Conservation (phyloP, 53 echinoderm and acorn worm species). For the Henricia sp. region DNA sequence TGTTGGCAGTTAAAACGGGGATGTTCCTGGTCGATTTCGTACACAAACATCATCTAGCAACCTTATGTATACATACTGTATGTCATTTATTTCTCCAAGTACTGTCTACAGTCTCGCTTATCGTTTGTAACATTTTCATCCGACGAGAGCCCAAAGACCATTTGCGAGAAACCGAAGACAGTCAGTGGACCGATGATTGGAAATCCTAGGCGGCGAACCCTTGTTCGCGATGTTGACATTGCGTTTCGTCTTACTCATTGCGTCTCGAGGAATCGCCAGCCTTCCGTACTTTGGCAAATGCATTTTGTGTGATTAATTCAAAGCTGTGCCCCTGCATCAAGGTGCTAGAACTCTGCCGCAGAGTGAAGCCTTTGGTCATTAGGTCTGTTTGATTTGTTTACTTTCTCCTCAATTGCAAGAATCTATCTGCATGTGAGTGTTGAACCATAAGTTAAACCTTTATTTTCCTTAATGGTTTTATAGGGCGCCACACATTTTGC, state of each 20-base stretch:
- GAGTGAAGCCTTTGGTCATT: neutral
- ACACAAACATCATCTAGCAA: too few relatives aligned
- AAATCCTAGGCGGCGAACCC: neutral
- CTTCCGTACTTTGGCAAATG: conserved; percentile 10
- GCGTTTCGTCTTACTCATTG: conserved; percentile 17
- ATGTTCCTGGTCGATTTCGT: too few relatives aligned
- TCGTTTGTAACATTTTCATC: too few relatives aligned
- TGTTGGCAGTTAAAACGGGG: too few relatives aligned
- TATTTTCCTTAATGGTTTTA: too few relatives aligned
- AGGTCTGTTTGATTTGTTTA: neutral
- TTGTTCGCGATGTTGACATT: neutral
- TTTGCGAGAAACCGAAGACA: neutral
- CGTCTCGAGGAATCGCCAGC: neutral
- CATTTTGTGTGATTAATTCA: neutral
- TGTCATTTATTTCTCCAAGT: too few relatives aligned
- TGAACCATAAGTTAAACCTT: too few relatives aligned
- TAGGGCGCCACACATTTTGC: too few relatives aligned
- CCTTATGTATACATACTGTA: too few relatives aligned
- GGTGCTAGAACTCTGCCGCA: neutral
- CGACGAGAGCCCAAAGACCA: conserved; percentile 1
- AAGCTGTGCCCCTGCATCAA: neutral
- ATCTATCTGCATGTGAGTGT: too few relatives aligned
- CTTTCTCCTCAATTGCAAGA: too few relatives aligned
- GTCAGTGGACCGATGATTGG: neutral
- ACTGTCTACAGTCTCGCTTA: too few relatives aligned